Conservation (phyloP, 2,888 invertebrate species). For the Ceramica pisi region DNA sequence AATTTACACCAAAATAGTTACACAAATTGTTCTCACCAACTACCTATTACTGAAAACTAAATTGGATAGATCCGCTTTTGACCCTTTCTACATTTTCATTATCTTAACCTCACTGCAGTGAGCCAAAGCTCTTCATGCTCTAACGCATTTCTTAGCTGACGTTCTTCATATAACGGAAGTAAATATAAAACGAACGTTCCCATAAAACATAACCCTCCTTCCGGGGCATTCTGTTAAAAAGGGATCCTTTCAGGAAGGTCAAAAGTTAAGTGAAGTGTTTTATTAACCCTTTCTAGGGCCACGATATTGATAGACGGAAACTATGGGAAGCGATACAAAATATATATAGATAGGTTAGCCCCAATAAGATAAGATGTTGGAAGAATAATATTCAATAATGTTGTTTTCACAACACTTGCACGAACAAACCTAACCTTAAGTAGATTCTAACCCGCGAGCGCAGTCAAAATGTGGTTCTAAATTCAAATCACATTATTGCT, state of each 20-base stretch:
- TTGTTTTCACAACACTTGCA: too few species aligned
- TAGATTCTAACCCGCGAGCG: too few species aligned
- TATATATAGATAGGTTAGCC: too few species aligned
- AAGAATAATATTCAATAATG: too few species aligned
- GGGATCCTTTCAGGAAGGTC: constrained; percentile 26
- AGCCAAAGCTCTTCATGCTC: neutral
- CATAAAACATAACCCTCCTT: neutral
- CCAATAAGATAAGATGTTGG: too few species aligned
- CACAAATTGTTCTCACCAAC: too few species aligned
- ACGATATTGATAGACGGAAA: neutral
- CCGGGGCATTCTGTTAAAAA: neutral
- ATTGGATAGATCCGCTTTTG: neutral
- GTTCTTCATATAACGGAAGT: constrained; percentile 24
- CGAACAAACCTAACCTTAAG: too few species aligned
- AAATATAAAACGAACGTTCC: constrained; percentile 32
- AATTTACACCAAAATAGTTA: too few species aligned
- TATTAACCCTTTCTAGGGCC: constrained; percentile 24
- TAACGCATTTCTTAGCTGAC: constrained; percentile 1
- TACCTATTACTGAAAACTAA: neutral
- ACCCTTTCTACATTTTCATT: neutral
- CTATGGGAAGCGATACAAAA: neutral
- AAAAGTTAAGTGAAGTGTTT: constrained; percentile 29
- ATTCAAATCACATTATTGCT: too few species aligned
- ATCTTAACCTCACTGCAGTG: neutral
- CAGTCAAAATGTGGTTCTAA: too few species aligned